phyloP scores from a whole-genome alignment of 2,888 invertebrate species.

The Leptopterna dolabrata region DNA sequence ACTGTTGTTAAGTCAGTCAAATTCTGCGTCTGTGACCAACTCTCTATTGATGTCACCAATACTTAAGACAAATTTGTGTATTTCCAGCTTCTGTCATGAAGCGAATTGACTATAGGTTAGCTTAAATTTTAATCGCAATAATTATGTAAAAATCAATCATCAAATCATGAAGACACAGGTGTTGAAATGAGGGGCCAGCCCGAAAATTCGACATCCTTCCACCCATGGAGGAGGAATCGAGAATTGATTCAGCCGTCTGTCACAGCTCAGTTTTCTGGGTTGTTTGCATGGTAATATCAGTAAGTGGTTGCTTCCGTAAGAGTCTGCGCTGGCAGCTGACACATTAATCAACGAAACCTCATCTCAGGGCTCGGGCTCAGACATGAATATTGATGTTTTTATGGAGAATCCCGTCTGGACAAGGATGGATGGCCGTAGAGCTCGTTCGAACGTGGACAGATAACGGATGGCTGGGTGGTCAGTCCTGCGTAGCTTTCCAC shows the following conservation, averaged over 20 bases:
- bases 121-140: too few species aligned
- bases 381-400: conserved; percentile 38
- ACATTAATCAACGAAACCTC: conserved; percentile 19
- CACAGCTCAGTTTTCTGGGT: neutral
- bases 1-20: too few species aligned
- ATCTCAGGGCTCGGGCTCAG: neutral
- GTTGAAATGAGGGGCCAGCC: neutral
- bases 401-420: conserved; percentile 16
- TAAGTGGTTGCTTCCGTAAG: neutral
- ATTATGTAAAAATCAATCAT: too few species aligned
- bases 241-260: neutral
- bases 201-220: neutral
- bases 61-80: too few species aligned
- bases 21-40: too few species aligned
- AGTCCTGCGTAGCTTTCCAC: neutral
- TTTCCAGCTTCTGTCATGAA: too few species aligned
- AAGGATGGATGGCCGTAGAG: neutral
- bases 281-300: neutral
- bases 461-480: neutral
- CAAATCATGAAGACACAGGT: too few species aligned
- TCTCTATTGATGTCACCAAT: too few species aligned
- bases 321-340: neutral
- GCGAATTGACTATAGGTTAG: too few species aligned
- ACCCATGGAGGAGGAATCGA: neutral
- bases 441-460: neutral